Percentiles rank a stretch among this genome's conserved stretches.
Evolutionary conservation across 2,888 invertebrate species (phyloP).

Genomic region (Nasonovia ribisnigri): DNA sequence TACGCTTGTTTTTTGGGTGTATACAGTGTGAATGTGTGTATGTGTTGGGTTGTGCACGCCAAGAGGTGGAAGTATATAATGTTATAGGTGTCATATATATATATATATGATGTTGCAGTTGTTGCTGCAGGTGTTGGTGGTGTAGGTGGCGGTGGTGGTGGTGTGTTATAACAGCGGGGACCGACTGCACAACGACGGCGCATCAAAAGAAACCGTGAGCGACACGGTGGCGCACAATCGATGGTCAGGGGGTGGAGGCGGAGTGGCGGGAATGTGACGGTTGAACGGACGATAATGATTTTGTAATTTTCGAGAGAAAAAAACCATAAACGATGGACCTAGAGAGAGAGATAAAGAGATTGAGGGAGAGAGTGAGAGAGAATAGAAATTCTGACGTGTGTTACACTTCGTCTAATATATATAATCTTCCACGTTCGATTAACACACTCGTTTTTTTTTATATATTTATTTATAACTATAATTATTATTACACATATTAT

Average conservation of each 20-base stretch:
- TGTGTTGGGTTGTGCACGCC: not conserved
- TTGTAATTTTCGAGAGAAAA: conserved; percentile 3
- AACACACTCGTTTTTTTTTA: not conserved
- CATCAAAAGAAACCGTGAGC: conserved; percentile 16
- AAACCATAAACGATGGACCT: not conserved
- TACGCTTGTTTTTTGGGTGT: not conserved
- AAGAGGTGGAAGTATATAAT: not conserved
- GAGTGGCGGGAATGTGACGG: not conserved
- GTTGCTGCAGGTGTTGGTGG: not conserved
- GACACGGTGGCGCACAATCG: conserved; percentile 6
- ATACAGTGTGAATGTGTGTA: not conserved
- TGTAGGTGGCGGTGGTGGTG: not conserved
- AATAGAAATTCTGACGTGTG: not conserved
- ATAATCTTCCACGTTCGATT: conserved; percentile 4
- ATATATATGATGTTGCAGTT: not conserved
- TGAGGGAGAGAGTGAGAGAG: not conserved
- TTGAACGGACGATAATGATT: conserved; percentile 22
- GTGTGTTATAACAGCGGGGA: not conserved
- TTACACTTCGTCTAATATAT: conserved; percentile 2
- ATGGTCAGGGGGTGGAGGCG: not conserved
- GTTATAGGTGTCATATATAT: not conserved
- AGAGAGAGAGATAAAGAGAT: not conserved
- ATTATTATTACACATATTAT: conserved; percentile 7
- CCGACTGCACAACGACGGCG: not conserved
- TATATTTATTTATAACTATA: conserved; percentile 29